A percentile compares a stretch with the other conserved stretches of the same genome.
phyloP scores from a whole-genome alignment of 1,140 invertebrate genomes.

The Camponotus vicinus region DNA sequence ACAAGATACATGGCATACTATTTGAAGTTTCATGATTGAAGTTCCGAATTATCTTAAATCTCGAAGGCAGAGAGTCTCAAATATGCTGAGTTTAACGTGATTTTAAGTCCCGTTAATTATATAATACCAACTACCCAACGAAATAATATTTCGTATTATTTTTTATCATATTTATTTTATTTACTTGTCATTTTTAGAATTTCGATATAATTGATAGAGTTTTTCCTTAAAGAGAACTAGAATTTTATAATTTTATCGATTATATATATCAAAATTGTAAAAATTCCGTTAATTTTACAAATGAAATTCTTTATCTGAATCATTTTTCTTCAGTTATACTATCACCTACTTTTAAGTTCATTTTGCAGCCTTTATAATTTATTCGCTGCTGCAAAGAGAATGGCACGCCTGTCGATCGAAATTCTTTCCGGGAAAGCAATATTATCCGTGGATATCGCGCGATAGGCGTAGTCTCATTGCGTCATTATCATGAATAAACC shows the following conservation, averaged over 20 bases:
- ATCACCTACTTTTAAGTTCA: neutral
- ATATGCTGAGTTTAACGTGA: neutral
- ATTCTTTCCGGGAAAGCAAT: constrained; percentile 56
- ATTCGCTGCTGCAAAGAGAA: constrained; percentile 3
- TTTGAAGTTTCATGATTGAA: neutral
- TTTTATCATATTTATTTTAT: neutral
- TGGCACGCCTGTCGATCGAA: constrained; percentile 14
- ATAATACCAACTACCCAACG: neutral
- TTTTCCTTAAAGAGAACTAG: neutral
- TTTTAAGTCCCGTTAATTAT: neutral
- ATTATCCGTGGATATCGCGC: neutral
- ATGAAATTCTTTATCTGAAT: neutral
- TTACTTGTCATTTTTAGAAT: neutral
- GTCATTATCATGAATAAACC: constrained; percentile 38
- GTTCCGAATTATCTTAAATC: neutral
- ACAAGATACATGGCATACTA: constrained; percentile 4
- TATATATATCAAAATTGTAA: neutral
- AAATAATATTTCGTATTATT: neutral
- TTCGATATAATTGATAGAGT: neutral
- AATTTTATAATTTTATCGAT: neutral
- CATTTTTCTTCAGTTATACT: neutral
- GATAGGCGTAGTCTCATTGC: constrained; percentile 3
- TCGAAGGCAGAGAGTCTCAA: neutral
- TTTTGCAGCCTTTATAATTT: neutral
- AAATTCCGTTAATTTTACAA: neutral